Conservation (phyloP, 2,888 invertebrate genomes). For the Pyrgus malvae region DNA sequence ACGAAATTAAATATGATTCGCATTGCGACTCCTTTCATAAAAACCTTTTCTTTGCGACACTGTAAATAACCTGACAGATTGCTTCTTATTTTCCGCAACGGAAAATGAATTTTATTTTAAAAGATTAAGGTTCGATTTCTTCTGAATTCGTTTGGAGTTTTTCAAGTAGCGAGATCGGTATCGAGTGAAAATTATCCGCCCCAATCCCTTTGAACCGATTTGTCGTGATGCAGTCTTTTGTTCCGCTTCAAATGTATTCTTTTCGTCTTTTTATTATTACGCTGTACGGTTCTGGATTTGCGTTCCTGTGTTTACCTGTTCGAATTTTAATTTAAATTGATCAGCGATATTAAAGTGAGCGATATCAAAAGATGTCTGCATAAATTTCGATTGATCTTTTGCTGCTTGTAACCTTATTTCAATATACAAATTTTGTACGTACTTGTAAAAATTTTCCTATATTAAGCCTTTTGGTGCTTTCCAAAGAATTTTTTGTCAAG, state of each 20-base stretch:
- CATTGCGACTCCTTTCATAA: constrained; percentile 53
- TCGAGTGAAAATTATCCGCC: constrained; percentile 67
- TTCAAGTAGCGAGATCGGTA: constrained; percentile 60
- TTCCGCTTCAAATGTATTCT: constrained; percentile 68
- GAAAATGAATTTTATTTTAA: constrained; percentile 23
- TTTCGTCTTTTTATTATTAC: constrained; percentile 68
- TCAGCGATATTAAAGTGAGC: neutral
- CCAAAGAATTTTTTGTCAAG: too few species aligned
- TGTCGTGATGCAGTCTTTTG: constrained; percentile 59
- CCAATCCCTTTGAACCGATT: constrained; percentile 68
- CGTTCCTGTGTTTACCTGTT: constrained; percentile 49
- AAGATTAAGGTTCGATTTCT: constrained; percentile 25
- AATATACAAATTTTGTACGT: too few species aligned
- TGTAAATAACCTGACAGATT: constrained; percentile 62
- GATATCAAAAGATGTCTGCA: neutral
- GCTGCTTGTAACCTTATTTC: too few species aligned
- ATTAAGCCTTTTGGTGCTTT: too few species aligned
- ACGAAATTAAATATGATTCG: constrained; percentile 66
- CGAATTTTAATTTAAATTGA: constrained; percentile 23
- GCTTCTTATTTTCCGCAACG: neutral
- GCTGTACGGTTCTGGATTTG: constrained; percentile 47
- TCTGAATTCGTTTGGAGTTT: constrained; percentile 32
- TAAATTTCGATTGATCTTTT: too few species aligned
- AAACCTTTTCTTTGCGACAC: constrained; percentile 53
- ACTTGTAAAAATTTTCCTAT: too few species aligned